Evolutionary conservation across 2,797 vertebrate genomes (phyloP).

Genomic region (Crenichthys baileyi): DNA sequence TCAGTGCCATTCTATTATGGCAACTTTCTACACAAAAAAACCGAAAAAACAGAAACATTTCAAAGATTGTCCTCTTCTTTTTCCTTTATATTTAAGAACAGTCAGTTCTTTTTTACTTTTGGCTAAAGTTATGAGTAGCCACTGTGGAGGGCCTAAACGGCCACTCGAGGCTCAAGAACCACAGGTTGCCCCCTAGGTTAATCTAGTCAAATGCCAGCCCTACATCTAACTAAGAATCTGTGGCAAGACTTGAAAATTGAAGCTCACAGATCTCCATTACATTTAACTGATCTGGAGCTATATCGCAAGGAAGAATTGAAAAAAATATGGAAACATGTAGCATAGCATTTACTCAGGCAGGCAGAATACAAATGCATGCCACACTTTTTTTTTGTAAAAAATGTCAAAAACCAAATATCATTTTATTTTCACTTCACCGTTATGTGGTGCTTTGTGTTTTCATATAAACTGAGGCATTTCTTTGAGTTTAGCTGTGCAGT

Average conservation of each 20-base stretch:
- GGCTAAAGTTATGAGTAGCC: not conserved
- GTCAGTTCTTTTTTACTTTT: not conserved
- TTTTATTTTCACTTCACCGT: not conserved
- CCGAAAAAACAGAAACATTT: not conserved
- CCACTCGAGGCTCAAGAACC: not conserved
- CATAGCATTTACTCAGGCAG: not conserved
- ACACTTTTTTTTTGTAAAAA: not conserved
- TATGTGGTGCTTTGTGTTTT: not conserved
- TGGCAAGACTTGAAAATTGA: not conserved
- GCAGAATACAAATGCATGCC: not conserved
- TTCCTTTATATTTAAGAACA: not conserved
- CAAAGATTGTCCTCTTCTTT: not conserved
- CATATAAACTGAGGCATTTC: not conserved
- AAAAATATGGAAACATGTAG: too few relatives aligned
- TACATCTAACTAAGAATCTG: not conserved
- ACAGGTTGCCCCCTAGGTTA: not conserved
- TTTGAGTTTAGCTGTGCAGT: constrained; percentile 1
- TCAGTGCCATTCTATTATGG: not conserved
- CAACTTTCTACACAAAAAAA: not conserved
- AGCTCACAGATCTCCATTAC: not conserved
- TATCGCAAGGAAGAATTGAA: too few relatives aligned
- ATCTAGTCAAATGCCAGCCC: not conserved
- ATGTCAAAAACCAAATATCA: not conserved
- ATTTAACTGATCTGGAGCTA: not conserved
- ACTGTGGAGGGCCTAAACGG: not conserved